Conservation (phyloP, 2,888 invertebrate species). For the Chromoteleia sp. region DNA sequence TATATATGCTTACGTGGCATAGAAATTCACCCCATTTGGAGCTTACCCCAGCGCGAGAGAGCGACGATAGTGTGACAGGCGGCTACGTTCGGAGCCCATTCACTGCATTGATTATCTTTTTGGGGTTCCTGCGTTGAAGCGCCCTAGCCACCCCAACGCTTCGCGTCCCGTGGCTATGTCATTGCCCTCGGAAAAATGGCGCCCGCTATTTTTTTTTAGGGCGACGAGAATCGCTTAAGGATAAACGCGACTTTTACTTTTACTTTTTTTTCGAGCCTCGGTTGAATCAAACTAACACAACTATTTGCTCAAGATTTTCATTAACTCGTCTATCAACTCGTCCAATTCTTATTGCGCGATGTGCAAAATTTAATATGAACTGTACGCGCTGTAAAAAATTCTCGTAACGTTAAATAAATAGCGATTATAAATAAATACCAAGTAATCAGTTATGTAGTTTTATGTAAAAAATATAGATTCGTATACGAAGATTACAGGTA, state of each 20-base stretch:
- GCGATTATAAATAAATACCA: too few species aligned
- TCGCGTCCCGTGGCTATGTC: slow-evolving; percentile 73
- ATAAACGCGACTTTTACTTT: slow-evolving; percentile 42
- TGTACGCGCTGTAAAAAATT: too few species aligned
- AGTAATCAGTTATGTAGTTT: too few species aligned
- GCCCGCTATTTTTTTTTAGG: slow-evolving; percentile 64
- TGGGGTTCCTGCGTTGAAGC: slow-evolving; percentile 75
- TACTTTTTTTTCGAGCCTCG: slow-evolving; percentile 17
- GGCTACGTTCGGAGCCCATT: slow-evolving; percentile 78
- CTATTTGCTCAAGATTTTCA: too few species aligned
- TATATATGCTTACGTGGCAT: slow-evolving; percentile 79
- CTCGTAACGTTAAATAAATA: too few species aligned
- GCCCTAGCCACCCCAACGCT: slow-evolving; percentile 73
- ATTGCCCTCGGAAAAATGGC: slow-evolving; percentile 77
- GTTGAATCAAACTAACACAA: not conserved
- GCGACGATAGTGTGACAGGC: slow-evolving; percentile 77
- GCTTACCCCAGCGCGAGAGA: slow-evolving; percentile 72
- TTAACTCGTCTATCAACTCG: too few species aligned
- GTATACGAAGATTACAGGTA: too few species aligned
- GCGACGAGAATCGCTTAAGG: slow-evolving; percentile 45
- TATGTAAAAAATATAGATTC: too few species aligned
- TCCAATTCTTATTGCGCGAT: too few species aligned
- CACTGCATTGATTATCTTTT: slow-evolving; percentile 83
- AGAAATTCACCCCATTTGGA: slow-evolving; percentile 77
- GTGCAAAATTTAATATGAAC: too few species aligned